These are phyloP conservation scores for Mesaphorura yosii DNA, from an alignment of 1,140 invertebrate genomes.

Conservation along the genomic window DNA sequence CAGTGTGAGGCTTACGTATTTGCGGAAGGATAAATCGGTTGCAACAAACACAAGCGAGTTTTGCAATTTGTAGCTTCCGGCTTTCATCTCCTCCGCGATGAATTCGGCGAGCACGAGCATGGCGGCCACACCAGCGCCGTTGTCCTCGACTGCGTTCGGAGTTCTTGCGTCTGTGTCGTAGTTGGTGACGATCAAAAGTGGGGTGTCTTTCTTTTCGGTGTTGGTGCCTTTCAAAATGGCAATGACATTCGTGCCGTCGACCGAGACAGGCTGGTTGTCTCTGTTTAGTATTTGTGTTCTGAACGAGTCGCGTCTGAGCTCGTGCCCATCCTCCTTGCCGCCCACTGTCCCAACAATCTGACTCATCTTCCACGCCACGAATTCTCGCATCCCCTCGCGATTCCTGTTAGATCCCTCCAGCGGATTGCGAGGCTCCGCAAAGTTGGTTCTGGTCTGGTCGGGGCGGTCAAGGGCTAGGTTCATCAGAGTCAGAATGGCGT, in stretches of 20 bases:
- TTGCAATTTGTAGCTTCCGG: neutral
- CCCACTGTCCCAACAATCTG: neutral
- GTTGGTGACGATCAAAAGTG: constrained; percentile 18
- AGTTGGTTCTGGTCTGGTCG: neutral
- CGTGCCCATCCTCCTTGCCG: constrained; percentile 1
- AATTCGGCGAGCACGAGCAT: constrained; percentile 7
- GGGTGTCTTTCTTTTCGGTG: constrained; percentile 4
- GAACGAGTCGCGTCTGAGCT: neutral
- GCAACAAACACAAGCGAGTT: constrained; percentile 17
- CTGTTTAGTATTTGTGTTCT: neutral
- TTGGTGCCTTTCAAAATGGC: constrained; percentile 5
- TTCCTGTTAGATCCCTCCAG: neutral
- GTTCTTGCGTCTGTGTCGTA: constrained; percentile 16
- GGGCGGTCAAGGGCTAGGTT: too few species aligned
- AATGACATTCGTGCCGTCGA: constrained; percentile 6
- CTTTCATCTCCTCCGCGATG: constrained; percentile 2
- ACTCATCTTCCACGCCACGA: neutral
- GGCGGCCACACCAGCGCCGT: constrained; percentile 19
- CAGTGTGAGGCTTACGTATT: constrained; percentile 14
- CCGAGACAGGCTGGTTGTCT: neutral
- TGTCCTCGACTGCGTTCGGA: constrained; percentile 10
- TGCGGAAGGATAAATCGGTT: constrained; percentile 11
- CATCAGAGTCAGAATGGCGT: neutral
- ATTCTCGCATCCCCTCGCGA: neutral
- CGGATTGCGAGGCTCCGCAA: neutral